Percentiles rank a stretch among this genome's conserved stretches.
These are phyloP conservation scores for Ceyx margarethae DNA, from an alignment of 2,113 vertebrate genomes.

Conservation along the genomic window DNA sequence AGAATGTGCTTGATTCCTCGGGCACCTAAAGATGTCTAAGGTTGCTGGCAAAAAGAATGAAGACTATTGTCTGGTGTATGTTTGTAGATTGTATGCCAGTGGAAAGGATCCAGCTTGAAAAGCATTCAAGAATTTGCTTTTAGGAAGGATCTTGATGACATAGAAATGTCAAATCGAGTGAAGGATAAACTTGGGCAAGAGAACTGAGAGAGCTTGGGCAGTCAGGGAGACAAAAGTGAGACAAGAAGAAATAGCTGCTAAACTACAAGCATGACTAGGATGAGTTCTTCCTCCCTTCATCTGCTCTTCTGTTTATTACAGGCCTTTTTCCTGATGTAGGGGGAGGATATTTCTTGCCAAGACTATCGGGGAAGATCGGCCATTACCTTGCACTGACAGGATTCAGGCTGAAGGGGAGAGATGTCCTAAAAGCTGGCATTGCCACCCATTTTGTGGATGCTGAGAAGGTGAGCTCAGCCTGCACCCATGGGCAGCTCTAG, in stretches of 20 bases:
- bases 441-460: conserved; percentile 94
- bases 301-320: conserved; percentile 58
- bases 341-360: conserved; percentile 93
- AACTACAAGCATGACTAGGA: not conserved
- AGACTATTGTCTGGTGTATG: not conserved
- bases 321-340: conserved; percentile 96
- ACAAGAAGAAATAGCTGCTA: not conserved
- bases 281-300: not conserved
- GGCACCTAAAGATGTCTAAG: not conserved
- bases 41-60: not conserved
- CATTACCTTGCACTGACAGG: conserved; percentile 90
- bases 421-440: conserved; percentile 86
- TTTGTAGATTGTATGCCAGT: not conserved
- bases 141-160: not conserved
- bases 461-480: conserved; percentile 77
- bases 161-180: not conserved
- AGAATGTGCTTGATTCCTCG: not conserved
- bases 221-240: not conserved
- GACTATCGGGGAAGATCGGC: conserved; percentile 87
- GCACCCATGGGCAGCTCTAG: too few relatives aligned
- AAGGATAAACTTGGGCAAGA: not conserved
- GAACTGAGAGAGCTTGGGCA: not conserved
- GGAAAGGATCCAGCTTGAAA: not conserved
- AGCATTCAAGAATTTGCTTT: not conserved
- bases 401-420: conserved; percentile 88